Base-by-base conservation (phyloP, 2,888 invertebrate species). In the Drosophila mettleri region DNA sequence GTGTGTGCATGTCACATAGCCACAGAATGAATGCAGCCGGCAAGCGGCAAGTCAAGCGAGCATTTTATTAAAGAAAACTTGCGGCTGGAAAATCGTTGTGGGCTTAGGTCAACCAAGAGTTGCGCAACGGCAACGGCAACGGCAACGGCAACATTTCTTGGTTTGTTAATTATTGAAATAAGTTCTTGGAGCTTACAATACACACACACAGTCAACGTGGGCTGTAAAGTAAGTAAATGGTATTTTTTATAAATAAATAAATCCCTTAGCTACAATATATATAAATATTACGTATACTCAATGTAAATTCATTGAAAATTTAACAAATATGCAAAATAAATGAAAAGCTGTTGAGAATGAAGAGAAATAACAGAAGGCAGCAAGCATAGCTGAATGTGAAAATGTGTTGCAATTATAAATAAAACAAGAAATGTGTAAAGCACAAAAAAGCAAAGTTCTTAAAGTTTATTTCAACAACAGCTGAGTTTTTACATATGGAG, bases 51-150 rank as follows among this genome's bases (percentile, higher is more conserved):
- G 71, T 69, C 64, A 65, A 65, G 68, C 68, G 68, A 69, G 67
- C 69, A 85, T 86, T 78, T 75, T 85, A 82, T 82, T 80, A 80
- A 85, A 78, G 80, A 80, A 82, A 80, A 78, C 60, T 78, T 78
- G 75, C 62, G 59, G 76, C 60, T 60, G 59, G 53, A 58, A 76
- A 70, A 65, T 73, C 58, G 46, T 60, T 70, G 65, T 51, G 54
- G 64, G 54, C 54, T 66, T 51, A 61, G 65, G 29, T 49, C 49
- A 61, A 61, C 65, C 58, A 66, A 46, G 64, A 57, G 53, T 43
- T 41, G 43, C 39, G 63, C 72, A 76, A 59, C 70, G 51, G 43
- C 16, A 43, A 74, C 33, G n/a, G 63, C 72, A 76, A 59, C 70
- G 51, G 63, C 72, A 76, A 59, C 70, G 51, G 43, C 16, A 43